Evolutionary conservation across 2,797 vertebrate species (phyloP), one percentile per base, ranked within the genome.

Genomic region (Eospalax fontanierii): DNA sequence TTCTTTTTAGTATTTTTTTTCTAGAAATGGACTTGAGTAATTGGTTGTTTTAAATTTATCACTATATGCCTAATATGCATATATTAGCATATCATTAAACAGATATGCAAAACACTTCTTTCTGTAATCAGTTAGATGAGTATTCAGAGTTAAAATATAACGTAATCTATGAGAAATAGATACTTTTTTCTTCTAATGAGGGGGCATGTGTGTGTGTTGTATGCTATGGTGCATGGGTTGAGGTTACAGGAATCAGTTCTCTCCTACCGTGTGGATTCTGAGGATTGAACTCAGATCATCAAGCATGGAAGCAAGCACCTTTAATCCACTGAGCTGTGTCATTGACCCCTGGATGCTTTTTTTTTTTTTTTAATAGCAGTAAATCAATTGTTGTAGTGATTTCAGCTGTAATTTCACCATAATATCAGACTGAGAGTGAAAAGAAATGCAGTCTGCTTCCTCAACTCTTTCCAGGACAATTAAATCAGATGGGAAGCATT

Each of bases 371-470:
- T n/a, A n/a, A 61, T 22, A 85, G 26, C 40, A 93, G 8, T 91
- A 92, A 95, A 76, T 78, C n/a, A 80, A 40, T 78, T 95, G 63
- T 11, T 70, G 1, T 28, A 65, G 75, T 92, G 80, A 61, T 93
- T 93, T 24, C 46, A 94, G 6, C 50, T 92, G 8, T 73, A 30
- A 22, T 38, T 91, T 96, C 28, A 85, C 35, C 38, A 82, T 87
- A 78, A n/a, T 86, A 70, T 91, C n/a, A 73, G 14, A 40, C 78
- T 94, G 33, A 26, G 89, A 80, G 59, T 88, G 16, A 33, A 21
- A 40, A 61, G 35, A 38, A 35, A 54, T 24, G 18, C 12, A 46
- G 0, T n/a, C 71, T 71, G 22, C 59, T 65, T 86, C 57, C 30
- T 46, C 81, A 92, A n/a, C 35, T 35, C 79, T 87, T 82, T 78